phyloP scores from a whole-genome alignment of 2,888 invertebrate genomes.

The Machimus atricapillus region DNA sequence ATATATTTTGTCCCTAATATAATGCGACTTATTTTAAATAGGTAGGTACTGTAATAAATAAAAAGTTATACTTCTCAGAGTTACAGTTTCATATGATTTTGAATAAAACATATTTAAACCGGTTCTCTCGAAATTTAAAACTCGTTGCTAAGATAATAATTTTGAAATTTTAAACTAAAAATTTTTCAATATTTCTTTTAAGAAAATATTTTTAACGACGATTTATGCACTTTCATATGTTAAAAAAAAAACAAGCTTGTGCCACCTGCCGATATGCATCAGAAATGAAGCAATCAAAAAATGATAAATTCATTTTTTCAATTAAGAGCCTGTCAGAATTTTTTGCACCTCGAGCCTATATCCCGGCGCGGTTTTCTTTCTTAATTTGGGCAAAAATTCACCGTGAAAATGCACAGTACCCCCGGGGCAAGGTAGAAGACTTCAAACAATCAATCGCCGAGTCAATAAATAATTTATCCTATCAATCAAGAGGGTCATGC shows the following conservation, averaged over 20 bases:
- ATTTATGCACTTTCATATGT: not conserved
- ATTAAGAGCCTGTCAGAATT: slow-evolving; percentile 40
- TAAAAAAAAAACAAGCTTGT: not conserved
- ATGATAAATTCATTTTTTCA: slow-evolving; percentile 45
- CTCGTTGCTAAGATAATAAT: too few species aligned
- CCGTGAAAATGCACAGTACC: slow-evolving; percentile 42
- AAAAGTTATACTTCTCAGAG: too few species aligned
- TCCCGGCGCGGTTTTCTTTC: slow-evolving; percentile 19
- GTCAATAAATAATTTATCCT: slow-evolving; percentile 47
- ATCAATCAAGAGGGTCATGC: slow-evolving; percentile 44
- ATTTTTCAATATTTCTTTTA: not conserved
- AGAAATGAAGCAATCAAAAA: slow-evolving; percentile 35
- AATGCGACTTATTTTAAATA: too few species aligned
- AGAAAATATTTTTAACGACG: not conserved
- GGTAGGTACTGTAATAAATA: too few species aligned
- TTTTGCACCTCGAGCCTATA: not conserved
- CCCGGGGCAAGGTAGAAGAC: slow-evolving; percentile 1
- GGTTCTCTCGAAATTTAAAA: too few species aligned
- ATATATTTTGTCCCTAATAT: too few species aligned
- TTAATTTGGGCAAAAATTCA: slow-evolving; percentile 44
- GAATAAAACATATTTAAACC: too few species aligned
- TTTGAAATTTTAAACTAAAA: too few species aligned
- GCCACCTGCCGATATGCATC: not conserved
- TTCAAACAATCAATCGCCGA: slow-evolving; percentile 35
- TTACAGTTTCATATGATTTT: too few species aligned